Conservation (phyloP, 1,140 invertebrate genomes). For the Ceratina calcarata region DNA sequence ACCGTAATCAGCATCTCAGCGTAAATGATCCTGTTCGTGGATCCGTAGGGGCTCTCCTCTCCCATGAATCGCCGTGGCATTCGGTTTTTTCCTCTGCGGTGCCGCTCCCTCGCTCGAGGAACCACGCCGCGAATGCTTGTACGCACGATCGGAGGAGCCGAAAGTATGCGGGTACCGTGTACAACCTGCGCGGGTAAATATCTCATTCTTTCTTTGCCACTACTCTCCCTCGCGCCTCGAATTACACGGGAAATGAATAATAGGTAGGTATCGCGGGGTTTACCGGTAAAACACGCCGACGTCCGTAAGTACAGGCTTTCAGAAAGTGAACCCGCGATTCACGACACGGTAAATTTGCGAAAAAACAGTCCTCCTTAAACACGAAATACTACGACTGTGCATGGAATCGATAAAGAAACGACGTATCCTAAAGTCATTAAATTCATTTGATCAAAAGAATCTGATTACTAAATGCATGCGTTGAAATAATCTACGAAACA, state of each 20-base stretch:
- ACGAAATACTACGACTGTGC: no score
- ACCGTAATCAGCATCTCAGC: slow-evolving; percentile 42
- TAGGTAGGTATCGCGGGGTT: no score
- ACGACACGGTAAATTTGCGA: no score
- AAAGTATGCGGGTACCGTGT: slow-evolving; percentile 64
- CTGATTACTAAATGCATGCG: no score
- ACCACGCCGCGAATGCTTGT: slow-evolving; percentile 52
- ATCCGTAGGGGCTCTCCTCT: slow-evolving; percentile 4
- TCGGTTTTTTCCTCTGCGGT: slow-evolving; percentile 18
- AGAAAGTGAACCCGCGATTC: no score
- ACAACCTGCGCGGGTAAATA: slow-evolving; percentile 61
- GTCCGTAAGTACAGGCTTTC: no score
- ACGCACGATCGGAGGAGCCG: slow-evolving; percentile 40
- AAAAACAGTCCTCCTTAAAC: no score
- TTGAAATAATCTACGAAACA: no score
- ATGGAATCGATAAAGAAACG: no score
- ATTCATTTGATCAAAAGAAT: no score
- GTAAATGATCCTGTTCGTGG: background rate
- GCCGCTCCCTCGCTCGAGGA: slow-evolving; percentile 38
- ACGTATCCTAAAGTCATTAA: no score
- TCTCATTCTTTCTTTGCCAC: slow-evolving; percentile 57
- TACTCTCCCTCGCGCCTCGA: background rate
- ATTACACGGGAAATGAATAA: background rate
- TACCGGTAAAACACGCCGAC: no score
- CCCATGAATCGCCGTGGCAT: slow-evolving; percentile 17